Percentiles rank a stretch among this genome's conserved stretches.
These are phyloP conservation scores for Heliconius congener DNA, from an alignment of 1,140 invertebrate genomes.

Conservation along the genomic window DNA sequence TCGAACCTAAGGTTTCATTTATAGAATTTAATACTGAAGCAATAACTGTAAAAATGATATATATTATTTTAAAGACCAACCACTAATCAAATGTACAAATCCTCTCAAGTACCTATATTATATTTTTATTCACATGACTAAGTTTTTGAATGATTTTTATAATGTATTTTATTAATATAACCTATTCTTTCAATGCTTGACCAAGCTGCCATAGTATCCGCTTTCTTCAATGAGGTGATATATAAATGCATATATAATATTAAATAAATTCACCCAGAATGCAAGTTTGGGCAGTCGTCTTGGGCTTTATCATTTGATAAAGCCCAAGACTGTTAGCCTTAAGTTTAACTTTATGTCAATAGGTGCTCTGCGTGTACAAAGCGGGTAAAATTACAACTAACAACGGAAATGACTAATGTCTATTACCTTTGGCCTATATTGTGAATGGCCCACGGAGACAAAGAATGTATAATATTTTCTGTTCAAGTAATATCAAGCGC, in stretches of 20 bases:
- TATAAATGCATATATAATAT: no score
- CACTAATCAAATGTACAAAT: background rate
- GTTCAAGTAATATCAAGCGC: constrained; percentile 23
- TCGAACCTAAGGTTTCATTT: background rate
- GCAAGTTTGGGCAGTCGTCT: no score
- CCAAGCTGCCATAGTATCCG: background rate
- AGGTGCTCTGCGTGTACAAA: no score
- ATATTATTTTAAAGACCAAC: background rate
- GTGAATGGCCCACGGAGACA: constrained; percentile 19
- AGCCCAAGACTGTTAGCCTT: no score
- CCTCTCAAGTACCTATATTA: background rate
- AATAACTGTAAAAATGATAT: background rate
- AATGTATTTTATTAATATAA: background rate
- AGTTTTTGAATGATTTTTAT: background rate
- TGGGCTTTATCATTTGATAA: no score
- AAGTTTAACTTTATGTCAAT: no score
- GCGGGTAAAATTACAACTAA: background rate
- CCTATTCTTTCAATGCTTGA: background rate
- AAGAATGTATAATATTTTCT: constrained; percentile 21
- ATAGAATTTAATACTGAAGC: background rate
- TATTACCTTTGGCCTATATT: constrained; percentile 32
- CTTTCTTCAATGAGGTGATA: no score
- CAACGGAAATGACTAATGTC: constrained; percentile 2
- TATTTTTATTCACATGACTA: background rate
- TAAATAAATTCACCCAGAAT: no score